Conservation (phyloP, 2,797 vertebrate species). For the Galaxias olidus region DNA sequence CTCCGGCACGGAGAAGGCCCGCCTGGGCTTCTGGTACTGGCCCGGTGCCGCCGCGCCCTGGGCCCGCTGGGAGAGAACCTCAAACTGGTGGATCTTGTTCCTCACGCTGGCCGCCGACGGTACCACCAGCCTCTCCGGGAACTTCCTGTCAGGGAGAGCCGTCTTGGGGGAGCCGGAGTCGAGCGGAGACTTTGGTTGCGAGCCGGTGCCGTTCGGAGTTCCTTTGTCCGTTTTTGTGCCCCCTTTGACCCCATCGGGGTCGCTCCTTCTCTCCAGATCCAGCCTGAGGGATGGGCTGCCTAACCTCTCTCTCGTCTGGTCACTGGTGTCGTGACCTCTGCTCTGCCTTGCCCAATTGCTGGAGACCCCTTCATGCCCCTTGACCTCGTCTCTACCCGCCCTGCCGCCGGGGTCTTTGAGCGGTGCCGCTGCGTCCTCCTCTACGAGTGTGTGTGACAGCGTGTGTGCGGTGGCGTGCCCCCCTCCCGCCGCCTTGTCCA, state of each 20-base stretch:
- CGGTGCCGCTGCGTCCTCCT: slow-evolving; percentile 6
- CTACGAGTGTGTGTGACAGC: slow-evolving; percentile 11
- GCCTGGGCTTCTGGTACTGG: slow-evolving; percentile 36
- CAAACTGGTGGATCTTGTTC: slow-evolving; percentile 79
- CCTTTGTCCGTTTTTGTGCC: too few relatives aligned
- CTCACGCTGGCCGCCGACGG: slow-evolving; percentile 65
- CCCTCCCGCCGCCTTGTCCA: slow-evolving; percentile 26
- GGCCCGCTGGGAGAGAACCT: slow-evolving; percentile 66
- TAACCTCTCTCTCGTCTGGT: too few relatives aligned
- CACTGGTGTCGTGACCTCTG: background rate
- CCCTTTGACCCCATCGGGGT: too few relatives aligned
- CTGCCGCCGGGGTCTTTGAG: slow-evolving; percentile 12
- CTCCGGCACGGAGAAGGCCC: slow-evolving; percentile 64
- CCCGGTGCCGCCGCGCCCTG: slow-evolving; percentile 27
- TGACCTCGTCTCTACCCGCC: slow-evolving; percentile 2
- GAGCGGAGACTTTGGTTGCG: too few relatives aligned
- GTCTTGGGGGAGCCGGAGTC: slow-evolving; percentile 35
- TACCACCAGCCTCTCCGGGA: slow-evolving; percentile 9
- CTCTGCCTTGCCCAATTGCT: slow-evolving; percentile 9
- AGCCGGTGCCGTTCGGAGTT: too few relatives aligned
- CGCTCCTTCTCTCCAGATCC: too few relatives aligned
- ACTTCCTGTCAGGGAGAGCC: slow-evolving; percentile 14
- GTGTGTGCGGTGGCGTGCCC: background rate
- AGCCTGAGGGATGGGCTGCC: too few relatives aligned
- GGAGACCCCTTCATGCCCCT: background rate